Base-by-base conservation (phyloP, 2,888 invertebrate species). In the Drosophila monieri region DNA sequence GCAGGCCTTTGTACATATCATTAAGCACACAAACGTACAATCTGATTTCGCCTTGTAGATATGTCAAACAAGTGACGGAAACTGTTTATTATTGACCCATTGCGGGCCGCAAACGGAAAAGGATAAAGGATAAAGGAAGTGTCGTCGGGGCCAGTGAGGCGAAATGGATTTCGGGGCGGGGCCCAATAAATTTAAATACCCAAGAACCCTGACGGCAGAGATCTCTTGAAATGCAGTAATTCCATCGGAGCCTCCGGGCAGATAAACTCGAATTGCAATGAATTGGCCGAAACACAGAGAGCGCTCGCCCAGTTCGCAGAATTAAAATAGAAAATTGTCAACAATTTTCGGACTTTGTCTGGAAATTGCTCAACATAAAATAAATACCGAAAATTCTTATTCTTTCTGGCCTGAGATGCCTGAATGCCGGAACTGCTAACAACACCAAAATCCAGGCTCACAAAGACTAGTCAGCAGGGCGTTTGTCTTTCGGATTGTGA, bases 121-220 rank as follows among this genome's bases (percentile, higher is more conserved):
- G 88, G 88, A 88, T n/a, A n/a, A n/a, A n/a, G n/a, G n/a, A n/a
- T 85, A 69, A 59, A 79, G 88, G 84, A 85, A 80, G 81, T 87
- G 81, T 80, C 78, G 65, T 60, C 57, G 66, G 64, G 55, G 60
- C 60, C 68, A 64, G 52, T 69, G 57, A 62, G 56, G 56, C 65
- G 51, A 21, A 55, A 10, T 23, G 43, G 23, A 47, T 30, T 18
- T 37, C 53, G 51, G 61, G 41, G 23, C 48, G 58, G 25, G 52
- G 35, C 30, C 49, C 37, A 39, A 69, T 57, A 66, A 66, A 56
- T 66, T 66, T 35, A 43, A 44, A 43, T 41, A 18, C 57, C 15
- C 15, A 43, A 39, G n/a, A n/a, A 35, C 35, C 6, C 35, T 27
- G 39, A 15, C 10, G 4, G 21, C 9, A 39, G n/a, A 39, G 43